Evolutionary conservation across 2,113 vertebrate genomes (phyloP).

Genomic region (Salvelinus alpinus): DNA sequence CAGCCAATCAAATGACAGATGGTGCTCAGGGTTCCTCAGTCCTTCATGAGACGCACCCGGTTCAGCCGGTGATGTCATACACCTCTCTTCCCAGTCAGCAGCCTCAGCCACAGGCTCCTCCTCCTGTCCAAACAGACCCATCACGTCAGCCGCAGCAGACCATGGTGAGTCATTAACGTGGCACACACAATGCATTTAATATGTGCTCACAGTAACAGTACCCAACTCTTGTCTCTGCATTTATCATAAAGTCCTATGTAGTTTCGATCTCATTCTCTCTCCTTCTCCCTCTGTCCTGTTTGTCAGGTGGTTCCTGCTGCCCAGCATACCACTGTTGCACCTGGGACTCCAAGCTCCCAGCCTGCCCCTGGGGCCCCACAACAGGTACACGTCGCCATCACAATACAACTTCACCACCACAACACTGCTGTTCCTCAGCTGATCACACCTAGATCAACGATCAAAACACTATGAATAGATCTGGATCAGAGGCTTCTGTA

Average conservation of each 20-base stretch:
- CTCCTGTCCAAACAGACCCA: conserved; percentile 58
- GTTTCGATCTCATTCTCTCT: neutral
- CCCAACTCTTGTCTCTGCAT: neutral
- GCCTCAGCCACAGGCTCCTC: conserved; percentile 51
- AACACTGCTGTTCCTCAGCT: neutral
- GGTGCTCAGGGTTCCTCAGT: conserved; percentile 43
- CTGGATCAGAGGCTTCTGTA: neutral
- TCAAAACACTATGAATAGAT: neutral
- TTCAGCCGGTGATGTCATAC: conserved; percentile 48
- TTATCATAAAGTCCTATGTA: too few species aligned
- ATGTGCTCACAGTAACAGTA: neutral
- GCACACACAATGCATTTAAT: neutral
- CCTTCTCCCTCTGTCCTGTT: conserved; percentile 23
- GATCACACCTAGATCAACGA: neutral
- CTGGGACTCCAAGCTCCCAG: conserved; percentile 46
- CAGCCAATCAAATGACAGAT: conserved; percentile 50
- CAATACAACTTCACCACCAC: neutral
- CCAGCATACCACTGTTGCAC: conserved; percentile 41
- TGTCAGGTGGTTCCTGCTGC: conserved; percentile 33
- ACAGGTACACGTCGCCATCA: conserved; percentile 53
- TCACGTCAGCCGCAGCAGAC: conserved; percentile 44
- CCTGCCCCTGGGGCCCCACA: conserved; percentile 40
- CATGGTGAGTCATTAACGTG: conserved; percentile 48
- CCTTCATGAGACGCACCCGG: conserved; percentile 50
- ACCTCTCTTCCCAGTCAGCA: conserved; percentile 54